Conservation (phyloP, 2,888 invertebrate genomes). For the Acrobasis suavella region DNA sequence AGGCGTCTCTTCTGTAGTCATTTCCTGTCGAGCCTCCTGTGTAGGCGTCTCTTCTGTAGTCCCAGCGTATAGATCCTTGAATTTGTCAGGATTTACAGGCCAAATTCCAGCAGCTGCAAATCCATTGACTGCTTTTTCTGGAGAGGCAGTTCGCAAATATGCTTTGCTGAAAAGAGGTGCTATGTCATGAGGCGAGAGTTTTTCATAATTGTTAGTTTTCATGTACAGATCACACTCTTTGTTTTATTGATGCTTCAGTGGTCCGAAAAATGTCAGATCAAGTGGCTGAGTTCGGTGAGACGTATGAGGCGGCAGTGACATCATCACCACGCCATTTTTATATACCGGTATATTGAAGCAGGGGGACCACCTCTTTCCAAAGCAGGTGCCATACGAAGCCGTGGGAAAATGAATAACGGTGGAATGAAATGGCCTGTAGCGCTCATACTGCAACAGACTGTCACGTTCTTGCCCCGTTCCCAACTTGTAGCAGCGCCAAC, state of each 20-base stretch:
- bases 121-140: too few relatives aligned
- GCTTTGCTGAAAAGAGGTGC: too few relatives aligned
- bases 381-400: background rate
- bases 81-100: too few relatives aligned
- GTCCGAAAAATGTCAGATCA: conserved; percentile 7
- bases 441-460: conserved; percentile 11
- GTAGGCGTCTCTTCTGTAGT: conserved; percentile 23
- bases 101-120: too few relatives aligned
- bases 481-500: conserved; percentile 2
- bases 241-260: conserved; percentile 37
- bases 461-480: conserved; percentile 12
- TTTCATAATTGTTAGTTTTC: too few relatives aligned
- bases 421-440: conserved; percentile 21
- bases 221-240: conserved; percentile 35
- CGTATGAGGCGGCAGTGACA: background rate
- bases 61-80: background rate
- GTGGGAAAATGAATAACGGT: conserved; percentile 18
- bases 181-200: too few relatives aligned
- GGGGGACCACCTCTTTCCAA: conserved; percentile 9
- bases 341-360: background rate
- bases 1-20: conserved; percentile 23
- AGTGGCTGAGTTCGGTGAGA: conserved; percentile 6
- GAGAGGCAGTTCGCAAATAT: too few relatives aligned
- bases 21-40: conserved; percentile 5
- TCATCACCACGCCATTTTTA: background rate